Percentiles rank a stretch among this genome's conserved stretches.
phyloP scores from a whole-genome alignment of 2,888 invertebrate genomes.

The Amblyjoppa proteus region DNA sequence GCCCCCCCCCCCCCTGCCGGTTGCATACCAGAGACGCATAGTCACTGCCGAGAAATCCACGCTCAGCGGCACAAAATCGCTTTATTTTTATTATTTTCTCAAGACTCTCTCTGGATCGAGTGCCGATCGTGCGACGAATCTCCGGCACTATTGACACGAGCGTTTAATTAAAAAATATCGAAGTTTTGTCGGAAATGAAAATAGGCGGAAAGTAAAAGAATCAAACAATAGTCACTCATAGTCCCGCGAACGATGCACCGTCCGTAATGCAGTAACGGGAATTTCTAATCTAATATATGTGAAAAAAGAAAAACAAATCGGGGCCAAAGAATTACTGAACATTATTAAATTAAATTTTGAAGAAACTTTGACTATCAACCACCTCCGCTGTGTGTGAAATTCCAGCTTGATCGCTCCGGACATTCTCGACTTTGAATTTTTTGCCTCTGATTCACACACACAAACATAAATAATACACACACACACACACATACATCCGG shows the following conservation, averaged over 20 bases:
- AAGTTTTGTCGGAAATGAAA: neutral
- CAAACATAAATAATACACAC: no score
- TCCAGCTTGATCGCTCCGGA: no score
- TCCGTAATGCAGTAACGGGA: neutral
- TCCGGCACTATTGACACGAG: neutral
- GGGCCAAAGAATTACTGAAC: no score
- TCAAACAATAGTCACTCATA: no score
- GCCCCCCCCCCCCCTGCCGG: conserved; percentile 16
- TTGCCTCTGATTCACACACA: no score
- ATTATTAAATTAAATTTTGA: no score
- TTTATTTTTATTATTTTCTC: neutral
- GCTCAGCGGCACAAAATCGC: conserved; percentile 18
- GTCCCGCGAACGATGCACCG: neutral
- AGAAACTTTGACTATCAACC: no score
- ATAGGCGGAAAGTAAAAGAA: no score
- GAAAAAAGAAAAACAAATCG: neutral
- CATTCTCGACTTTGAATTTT: no score
- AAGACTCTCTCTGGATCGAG: neutral
- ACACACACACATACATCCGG: no score
- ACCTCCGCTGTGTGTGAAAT: no score
- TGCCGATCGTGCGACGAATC: neutral
- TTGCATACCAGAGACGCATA: conserved; percentile 59
- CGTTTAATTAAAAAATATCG: neutral
- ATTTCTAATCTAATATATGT: neutral
- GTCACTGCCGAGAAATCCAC: conserved; percentile 29